phyloP scores from a whole-genome alignment of 2,113 vertebrate species.

The Syrmaticus mikado region DNA sequence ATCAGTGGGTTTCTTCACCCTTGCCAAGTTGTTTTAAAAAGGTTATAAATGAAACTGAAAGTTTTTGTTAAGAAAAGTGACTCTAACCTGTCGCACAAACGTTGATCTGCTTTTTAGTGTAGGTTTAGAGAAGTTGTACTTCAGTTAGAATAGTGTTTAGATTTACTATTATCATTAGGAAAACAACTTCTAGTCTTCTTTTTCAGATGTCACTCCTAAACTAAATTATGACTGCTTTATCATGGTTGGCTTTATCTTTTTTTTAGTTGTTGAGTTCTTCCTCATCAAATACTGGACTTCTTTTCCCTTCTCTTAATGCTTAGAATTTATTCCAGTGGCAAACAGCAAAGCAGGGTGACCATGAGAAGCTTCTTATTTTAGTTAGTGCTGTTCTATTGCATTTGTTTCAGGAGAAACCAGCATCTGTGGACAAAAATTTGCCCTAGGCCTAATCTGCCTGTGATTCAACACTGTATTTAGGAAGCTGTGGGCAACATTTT shows the following conservation, averaged over 20 bases:
- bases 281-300: background rate
- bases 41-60: background rate
- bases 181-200: background rate
- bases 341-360: background rate
- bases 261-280: background rate
- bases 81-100: background rate
- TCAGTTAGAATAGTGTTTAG: background rate
- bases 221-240: background rate
- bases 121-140: background rate
- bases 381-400: background rate
- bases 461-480: background rate
- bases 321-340: background rate
- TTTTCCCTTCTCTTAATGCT: background rate
- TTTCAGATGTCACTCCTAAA: background rate
- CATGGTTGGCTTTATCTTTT: background rate
- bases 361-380: background rate
- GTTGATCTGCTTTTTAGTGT: background rate
- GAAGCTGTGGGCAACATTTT: background rate
- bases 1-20: background rate
- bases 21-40: background rate
- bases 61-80: background rate
- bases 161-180: background rate
- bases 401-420: background rate
- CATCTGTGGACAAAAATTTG: background rate
- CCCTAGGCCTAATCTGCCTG: background rate